Evolutionary conservation across 2,113 vertebrate genomes (phyloP), one percentile per base, ranked within the genome.

Genomic region (Labrus mixtus): DNA sequence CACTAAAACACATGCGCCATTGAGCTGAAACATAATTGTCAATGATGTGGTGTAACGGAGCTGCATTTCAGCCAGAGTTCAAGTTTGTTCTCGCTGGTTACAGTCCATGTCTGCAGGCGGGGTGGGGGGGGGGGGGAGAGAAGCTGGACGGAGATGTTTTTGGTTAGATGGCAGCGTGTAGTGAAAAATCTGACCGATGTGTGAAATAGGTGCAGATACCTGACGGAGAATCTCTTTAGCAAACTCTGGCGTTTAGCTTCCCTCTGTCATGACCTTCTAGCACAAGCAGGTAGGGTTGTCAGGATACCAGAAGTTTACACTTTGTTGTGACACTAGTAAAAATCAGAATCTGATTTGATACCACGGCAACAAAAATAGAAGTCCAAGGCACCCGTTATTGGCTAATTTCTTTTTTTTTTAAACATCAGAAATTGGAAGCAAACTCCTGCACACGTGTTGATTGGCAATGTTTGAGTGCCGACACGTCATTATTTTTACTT

Each of bases 171-270:
- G 68, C 70, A n/a, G 45, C 82, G 55, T 90, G 90, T 88, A 82
- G 90, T 85, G 88, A 90, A 87, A 91, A 83, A 56, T 90, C 22
- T 54, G 70, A 72, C 37, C 0, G 10, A 61, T 25, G 75, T 91
- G 72, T 86, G 89, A 94, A 91, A 56, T 69, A 67, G 61, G 71
- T 76, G 70, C 81, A 78, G 73, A 79, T 71, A 89, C 86, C 84
- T 73, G 63, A 62, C 48, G 43, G 20, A 76, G 68, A 58, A 13
- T 55, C 65, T 3, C 12, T 25, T 60, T 17, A 13, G 12, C 53
- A 29, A 43, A 22, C 20, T 12, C 25, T 70, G 48, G 8, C 39
- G 57, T 69, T 75, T 3, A 55, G 13, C 53, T 10, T 17, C 20
- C 10, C 19, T 16, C 45, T 46, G 15, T 46, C 45, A 46, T 16